Conservation (phyloP, 2,113 vertebrate species). For the Girardinichthys multiradiatus region DNA sequence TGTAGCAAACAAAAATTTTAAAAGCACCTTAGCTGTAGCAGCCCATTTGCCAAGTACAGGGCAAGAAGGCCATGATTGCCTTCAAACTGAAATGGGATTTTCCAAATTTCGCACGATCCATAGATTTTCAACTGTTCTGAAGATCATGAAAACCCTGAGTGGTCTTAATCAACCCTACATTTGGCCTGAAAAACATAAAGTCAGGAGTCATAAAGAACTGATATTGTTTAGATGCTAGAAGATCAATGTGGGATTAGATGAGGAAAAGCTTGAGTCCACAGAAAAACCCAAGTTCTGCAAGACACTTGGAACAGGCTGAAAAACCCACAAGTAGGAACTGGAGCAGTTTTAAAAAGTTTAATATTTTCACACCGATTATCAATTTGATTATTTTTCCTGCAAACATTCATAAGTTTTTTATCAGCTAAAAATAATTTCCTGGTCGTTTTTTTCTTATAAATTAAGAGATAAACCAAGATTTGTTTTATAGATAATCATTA, state of each 20-base stretch:
- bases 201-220: neutral
- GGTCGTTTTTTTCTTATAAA: neutral
- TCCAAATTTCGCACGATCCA: no score
- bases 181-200: neutral
- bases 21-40: no score
- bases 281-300: neutral
- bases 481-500: neutral
- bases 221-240: no score
- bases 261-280: neutral
- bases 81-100: no score
- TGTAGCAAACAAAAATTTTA: no score
- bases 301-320: neutral
- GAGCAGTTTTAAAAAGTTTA: neutral
- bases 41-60: no score
- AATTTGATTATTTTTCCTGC: neutral
- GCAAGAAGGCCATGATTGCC: no score
- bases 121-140: no score
- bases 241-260: neutral
- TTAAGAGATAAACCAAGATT: neutral
- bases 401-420: neutral
- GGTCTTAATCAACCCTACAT: neutral
- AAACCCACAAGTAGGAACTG: neutral
- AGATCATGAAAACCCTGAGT: no score
- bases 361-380: neutral
- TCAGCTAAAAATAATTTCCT: neutral